These are phyloP conservation scores for Origma solitaria DNA, from an alignment of 2,113 vertebrate genomes.

Conservation along the genomic window DNA sequence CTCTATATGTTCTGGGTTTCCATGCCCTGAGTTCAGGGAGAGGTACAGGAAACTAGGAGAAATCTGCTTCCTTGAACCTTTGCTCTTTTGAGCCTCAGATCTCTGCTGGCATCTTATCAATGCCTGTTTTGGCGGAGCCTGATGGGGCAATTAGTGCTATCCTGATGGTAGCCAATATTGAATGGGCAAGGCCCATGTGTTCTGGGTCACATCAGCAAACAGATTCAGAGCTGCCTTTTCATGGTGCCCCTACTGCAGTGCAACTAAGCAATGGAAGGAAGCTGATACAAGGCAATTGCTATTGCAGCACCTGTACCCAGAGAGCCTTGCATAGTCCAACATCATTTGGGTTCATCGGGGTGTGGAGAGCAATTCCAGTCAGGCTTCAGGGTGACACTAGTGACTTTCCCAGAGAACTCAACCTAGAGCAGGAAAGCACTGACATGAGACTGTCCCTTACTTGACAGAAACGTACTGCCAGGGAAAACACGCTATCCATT, in stretches of 20 bases:
- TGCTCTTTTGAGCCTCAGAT: neutral
- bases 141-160: neutral
- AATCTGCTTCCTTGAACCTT: neutral
- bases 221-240: neutral
- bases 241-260: accelerated
- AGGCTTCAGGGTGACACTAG: neutral
- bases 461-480: neutral
- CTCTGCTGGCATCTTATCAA: neutral
- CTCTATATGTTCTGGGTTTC: neutral
- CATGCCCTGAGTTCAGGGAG: neutral
- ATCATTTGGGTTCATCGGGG: neutral
- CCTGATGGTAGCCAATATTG: neutral
- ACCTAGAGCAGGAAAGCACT: neutral
- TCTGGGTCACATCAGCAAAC: neutral
- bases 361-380: neutral
- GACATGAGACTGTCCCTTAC: neutral
- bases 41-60: neutral
- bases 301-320: neutral
- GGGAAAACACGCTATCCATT: neutral
- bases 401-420: neutral
- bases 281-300: neutral
- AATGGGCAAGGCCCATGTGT: neutral
- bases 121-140: neutral
- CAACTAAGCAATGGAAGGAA: neutral
- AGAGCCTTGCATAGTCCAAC: neutral